Conservation (phyloP, 2,113 vertebrate species). For the Sorex araneus region DNA sequence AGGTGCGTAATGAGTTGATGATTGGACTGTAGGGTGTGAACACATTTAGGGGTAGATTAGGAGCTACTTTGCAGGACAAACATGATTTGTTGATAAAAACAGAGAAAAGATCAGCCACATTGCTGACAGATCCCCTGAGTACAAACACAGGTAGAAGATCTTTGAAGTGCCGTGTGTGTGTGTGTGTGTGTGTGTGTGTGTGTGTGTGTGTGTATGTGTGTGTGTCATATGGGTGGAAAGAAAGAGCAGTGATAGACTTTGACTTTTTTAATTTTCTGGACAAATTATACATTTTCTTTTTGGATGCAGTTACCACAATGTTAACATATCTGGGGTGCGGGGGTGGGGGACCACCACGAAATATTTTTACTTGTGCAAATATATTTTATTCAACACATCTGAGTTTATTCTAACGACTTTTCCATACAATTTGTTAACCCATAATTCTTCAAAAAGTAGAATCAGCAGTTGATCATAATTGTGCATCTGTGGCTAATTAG, state of each 20-base stretch:
- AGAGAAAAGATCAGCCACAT: background rate
- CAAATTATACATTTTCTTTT: background rate
- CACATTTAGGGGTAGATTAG: background rate
- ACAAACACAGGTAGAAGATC: background rate
- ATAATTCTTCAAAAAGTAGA: conserved; percentile 61
- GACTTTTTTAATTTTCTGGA: background rate
- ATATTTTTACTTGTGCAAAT: background rate
- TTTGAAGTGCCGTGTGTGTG: background rate
- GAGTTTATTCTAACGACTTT: conserved; percentile 31
- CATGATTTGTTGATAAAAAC: background rate
- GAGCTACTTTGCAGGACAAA: background rate
- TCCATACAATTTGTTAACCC: conserved; percentile 27
- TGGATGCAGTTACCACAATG: background rate
- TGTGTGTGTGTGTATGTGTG: background rate
- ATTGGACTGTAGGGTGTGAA: background rate
- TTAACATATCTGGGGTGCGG: background rate
- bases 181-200: background rate
- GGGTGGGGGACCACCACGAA: background rate
- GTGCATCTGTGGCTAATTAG: conserved; percentile 71
- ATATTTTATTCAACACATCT: background rate
- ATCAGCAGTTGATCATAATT: conserved; percentile 51
- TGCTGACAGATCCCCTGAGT: background rate
- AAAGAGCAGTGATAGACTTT: background rate
- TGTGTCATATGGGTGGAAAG: background rate
- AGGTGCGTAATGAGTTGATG: background rate